Evolutionary conservation across 2,113 vertebrate genomes (phyloP).

Genomic region (Vimba vimba): DNA sequence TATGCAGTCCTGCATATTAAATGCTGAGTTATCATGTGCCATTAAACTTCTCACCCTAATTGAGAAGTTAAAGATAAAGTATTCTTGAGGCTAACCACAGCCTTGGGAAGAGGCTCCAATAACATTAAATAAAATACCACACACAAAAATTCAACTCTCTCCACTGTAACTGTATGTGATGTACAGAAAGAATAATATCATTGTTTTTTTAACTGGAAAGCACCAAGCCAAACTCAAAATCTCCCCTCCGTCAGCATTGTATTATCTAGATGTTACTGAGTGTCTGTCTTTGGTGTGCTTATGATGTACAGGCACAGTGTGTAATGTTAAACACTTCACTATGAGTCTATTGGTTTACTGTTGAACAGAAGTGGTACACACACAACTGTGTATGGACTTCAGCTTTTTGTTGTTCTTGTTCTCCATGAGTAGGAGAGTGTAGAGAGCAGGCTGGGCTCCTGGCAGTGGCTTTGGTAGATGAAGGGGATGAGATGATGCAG

Average conservation of each 20-base stretch:
- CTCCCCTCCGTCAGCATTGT: conserved; percentile 55
- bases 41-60: not conserved
- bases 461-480: conserved; percentile 79
- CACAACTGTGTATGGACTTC: conserved; percentile 24
- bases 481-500: conserved; percentile 57
- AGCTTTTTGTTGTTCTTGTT: conserved; percentile 15
- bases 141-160: conserved; percentile 62
- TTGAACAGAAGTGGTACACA: conserved; percentile 38
- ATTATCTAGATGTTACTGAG: conserved; percentile 38
- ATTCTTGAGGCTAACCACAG: not conserved
- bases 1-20: conserved; percentile 18
- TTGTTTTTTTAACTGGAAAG: conserved; percentile 55
- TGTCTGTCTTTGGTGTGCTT: conserved; percentile 70
- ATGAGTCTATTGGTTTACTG: conserved; percentile 22
- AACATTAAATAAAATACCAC: conserved; percentile 62
- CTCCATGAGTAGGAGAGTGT: conserved; percentile 8
- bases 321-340: conserved; percentile 24
- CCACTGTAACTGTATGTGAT: conserved; percentile 51
- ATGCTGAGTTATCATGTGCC: conserved; percentile 7
- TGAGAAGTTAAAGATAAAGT: conserved; percentile 6
- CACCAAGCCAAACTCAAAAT: conserved; percentile 54
- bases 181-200: conserved; percentile 40
- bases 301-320: conserved; percentile 22
- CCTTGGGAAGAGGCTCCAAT: conserved; percentile 58
- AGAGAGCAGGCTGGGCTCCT: conserved; percentile 58